phyloP scores from a whole-genome alignment of 2,797 vertebrate species.

The Spinus olivaceus region DNA sequence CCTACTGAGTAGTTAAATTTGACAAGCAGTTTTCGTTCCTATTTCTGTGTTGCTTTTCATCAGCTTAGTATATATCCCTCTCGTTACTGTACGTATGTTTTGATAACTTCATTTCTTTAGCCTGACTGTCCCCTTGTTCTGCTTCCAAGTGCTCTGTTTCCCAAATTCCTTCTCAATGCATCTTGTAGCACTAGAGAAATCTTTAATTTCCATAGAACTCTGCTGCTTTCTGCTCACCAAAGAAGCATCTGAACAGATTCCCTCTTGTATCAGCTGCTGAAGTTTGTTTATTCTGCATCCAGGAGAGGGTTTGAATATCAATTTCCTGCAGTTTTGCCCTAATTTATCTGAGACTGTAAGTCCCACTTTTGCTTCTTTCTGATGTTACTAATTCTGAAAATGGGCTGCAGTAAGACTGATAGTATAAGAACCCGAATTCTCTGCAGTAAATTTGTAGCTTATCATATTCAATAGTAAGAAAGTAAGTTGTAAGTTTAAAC shows the following conservation, averaged over 20 bases:
- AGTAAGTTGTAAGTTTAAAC: neutral
- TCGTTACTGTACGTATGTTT: neutral
- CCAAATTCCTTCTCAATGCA: neutral
- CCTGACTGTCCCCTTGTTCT: neutral
- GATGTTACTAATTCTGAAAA: neutral
- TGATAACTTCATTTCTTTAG: constrained; percentile 20
- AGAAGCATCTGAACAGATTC: neutral
- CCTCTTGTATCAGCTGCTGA: neutral
- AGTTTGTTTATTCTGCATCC: neutral
- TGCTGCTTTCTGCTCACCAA: neutral
- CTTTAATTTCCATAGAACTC: neutral
- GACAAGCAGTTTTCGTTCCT: neutral
- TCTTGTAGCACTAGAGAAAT: neutral
- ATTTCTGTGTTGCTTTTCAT: neutral
- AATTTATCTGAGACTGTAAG: neutral
- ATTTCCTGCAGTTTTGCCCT: neutral
- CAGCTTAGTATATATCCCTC: neutral
- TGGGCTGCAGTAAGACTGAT: neutral
- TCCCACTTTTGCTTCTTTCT: neutral
- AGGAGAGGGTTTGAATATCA: neutral
- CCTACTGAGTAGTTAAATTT: neutral
- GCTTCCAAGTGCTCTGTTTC: neutral
- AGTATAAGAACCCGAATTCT: neutral
- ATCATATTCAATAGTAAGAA: neutral
- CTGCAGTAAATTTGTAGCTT: neutral